Evolutionary conservation across 2,888 invertebrate species (phyloP).

Genomic region (Drosophila robusta): DNA sequence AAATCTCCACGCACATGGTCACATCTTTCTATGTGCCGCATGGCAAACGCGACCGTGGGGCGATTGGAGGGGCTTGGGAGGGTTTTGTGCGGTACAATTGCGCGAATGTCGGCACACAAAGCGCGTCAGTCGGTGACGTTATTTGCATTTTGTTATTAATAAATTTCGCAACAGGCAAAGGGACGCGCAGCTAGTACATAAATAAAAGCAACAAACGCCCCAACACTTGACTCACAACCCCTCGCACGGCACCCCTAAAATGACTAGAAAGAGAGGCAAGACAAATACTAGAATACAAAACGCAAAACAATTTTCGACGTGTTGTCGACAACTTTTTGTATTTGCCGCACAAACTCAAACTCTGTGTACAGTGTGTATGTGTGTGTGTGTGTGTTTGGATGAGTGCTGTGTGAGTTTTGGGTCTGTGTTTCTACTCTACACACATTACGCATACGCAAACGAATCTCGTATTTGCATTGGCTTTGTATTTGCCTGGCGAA

Average conservation of each 20-base stretch:
- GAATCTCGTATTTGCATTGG: slow-evolving; percentile 69
- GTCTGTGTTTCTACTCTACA: slow-evolving; percentile 12
- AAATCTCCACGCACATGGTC: slow-evolving; percentile 30
- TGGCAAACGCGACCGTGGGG: slow-evolving; percentile 1
- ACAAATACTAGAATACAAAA: slow-evolving; percentile 31
- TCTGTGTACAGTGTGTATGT: not conserved
- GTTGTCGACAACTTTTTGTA: slow-evolving; percentile 47
- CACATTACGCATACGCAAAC: slow-evolving; percentile 53
- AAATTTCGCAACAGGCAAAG: slow-evolving; percentile 61
- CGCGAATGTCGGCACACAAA: slow-evolving; percentile 14
- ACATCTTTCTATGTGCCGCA: slow-evolving; percentile 11
- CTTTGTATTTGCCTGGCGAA: slow-evolving; percentile 64
- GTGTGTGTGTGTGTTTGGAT: slow-evolving; percentile 16
- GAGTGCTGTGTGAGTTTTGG: slow-evolving; percentile 27
- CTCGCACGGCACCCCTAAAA: not conserved
- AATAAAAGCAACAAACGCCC: slow-evolving; percentile 15
- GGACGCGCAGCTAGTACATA: slow-evolving; percentile 37
- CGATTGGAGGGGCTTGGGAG: not conserved
- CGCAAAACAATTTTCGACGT: slow-evolving; percentile 55
- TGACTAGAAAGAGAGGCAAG: slow-evolving; percentile 2
- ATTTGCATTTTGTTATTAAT: slow-evolving; percentile 78
- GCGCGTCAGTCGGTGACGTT: slow-evolving; percentile 52
- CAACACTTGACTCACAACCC: too few relatives aligned
- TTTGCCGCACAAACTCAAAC: slow-evolving; percentile 38
- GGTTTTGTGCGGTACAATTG: too few relatives aligned